phyloP scores from a whole-genome alignment of 2,888 invertebrate genomes.

The Charanyca ferruginea region DNA sequence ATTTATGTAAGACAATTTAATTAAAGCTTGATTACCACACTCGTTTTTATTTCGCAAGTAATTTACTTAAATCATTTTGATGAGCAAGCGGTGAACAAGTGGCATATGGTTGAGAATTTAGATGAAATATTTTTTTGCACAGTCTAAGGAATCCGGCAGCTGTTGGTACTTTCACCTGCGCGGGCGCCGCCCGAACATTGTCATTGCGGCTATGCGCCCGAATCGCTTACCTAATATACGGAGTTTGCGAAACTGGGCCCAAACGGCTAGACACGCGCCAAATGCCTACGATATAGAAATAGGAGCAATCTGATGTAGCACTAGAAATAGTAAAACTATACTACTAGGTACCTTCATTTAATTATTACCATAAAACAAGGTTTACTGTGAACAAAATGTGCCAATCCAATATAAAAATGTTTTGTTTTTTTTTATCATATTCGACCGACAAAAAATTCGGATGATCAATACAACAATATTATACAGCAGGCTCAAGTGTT shows the following conservation, averaged over 20 bases:
- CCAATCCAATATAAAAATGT: neutral
- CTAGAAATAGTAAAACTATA: slow-evolving; percentile 32
- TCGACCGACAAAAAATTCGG: slow-evolving; percentile 14
- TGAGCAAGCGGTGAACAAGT: slow-evolving; percentile 29
- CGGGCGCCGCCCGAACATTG: slow-evolving; percentile 80
- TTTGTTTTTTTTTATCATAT: slow-evolving; percentile 10
- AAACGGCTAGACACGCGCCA: slow-evolving; percentile 75
- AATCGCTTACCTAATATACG: slow-evolving; percentile 86
- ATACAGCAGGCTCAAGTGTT: slow-evolving; percentile 23
- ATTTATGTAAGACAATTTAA: slow-evolving; percentile 32
- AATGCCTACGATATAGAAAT: slow-evolving; percentile 73
- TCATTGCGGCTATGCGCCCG: slow-evolving; percentile 81
- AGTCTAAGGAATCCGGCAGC: slow-evolving; percentile 73
- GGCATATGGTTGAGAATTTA: slow-evolving; percentile 41
- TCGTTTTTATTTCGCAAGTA: slow-evolving; percentile 31
- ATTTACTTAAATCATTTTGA: slow-evolving; percentile 24
- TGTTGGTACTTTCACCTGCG: slow-evolving; percentile 84
- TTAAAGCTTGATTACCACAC: slow-evolving; percentile 30
- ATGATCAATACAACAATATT: slow-evolving; percentile 22
- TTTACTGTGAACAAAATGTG: slow-evolving; percentile 14
- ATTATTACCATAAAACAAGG: slow-evolving; percentile 21
- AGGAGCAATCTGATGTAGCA: slow-evolving; percentile 64
- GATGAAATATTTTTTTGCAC: slow-evolving; percentile 47
- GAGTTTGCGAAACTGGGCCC: slow-evolving; percentile 83
- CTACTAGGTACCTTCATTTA: neutral